Percentiles rank a stretch among this genome's conserved stretches.
phyloP scores from a whole-genome alignment of 2,888 invertebrate genomes.

The Choristoneura rosaceana region DNA sequence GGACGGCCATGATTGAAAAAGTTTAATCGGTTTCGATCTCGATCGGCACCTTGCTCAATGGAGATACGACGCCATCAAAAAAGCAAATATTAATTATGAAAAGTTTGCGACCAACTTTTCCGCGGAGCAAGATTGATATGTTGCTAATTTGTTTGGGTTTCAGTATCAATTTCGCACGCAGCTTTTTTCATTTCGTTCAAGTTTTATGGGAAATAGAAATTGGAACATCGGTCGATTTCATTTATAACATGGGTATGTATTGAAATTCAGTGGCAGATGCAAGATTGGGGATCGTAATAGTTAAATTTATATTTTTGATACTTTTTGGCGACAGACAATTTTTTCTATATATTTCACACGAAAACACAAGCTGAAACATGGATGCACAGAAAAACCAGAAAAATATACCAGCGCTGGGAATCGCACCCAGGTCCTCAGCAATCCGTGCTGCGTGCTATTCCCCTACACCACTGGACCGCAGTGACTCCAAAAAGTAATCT shows the following conservation, averaged over 20 bases:
- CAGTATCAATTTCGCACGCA: not conserved
- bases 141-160: conserved; percentile 3
- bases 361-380: no score
- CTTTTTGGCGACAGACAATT: no score
- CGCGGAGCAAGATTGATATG: conserved; percentile 7
- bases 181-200: not conserved
- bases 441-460: no score
- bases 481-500: no score
- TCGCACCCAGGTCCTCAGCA: no score
- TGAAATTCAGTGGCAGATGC: no score
- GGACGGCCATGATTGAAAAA: conserved; percentile 65
- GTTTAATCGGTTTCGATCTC: conserved; percentile 58
- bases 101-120: conserved; percentile 9
- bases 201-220: not conserved
- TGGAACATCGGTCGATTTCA: not conserved
- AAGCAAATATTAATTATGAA: conserved; percentile 35
- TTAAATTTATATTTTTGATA: no score
- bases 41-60: conserved; percentile 22
- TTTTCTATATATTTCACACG: no score
- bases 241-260: not conserved
- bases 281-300: no score
- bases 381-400: no score
- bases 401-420: no score
- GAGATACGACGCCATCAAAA: conserved; percentile 13
- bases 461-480: no score